phyloP scores from a whole-genome alignment of 2,113 vertebrate genomes.

The Callipepla squamata region DNA sequence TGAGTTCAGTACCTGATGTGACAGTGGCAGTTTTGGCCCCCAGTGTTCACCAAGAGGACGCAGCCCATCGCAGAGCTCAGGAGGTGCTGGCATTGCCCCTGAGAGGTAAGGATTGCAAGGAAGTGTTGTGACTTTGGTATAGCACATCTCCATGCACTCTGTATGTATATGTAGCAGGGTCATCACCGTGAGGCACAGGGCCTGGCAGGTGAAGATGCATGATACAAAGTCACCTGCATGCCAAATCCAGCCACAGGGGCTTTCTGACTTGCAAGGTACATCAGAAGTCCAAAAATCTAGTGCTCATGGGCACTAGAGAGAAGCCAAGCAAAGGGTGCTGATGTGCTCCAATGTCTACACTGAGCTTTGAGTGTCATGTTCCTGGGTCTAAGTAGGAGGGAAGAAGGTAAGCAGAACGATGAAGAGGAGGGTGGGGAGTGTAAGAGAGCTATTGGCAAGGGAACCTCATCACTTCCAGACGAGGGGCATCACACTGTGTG shows the following conservation, averaged over 20 bases:
- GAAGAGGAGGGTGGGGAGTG: not conserved
- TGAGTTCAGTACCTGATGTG: not conserved
- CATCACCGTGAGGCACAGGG: not conserved
- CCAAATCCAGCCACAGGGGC: not conserved
- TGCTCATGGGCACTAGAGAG: not conserved
- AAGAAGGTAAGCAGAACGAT: not conserved
- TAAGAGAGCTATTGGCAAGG: not conserved
- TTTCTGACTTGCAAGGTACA: not conserved
- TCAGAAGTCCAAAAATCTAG: not conserved
- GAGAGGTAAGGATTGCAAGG: not conserved
- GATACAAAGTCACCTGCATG: not conserved
- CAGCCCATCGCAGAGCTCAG: not conserved
- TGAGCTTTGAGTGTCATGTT: not conserved
- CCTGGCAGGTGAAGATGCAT: not conserved
- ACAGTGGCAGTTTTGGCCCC: not conserved
- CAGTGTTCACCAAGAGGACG: not conserved
- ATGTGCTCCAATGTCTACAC: not conserved
- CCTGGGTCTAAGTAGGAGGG: not conserved
- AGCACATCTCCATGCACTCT: rapidly evolving
- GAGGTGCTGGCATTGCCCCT: not conserved
- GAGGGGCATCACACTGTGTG: rapidly evolving
- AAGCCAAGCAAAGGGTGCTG: not conserved
- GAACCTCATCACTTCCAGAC: not conserved
- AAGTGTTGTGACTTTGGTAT: not conserved
- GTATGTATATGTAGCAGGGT: rapidly evolving